Evolutionary conservation across 2,113 vertebrate species (phyloP), one percentile per base, ranked within the genome.

Genomic region (Phalacrocorax carbo): DNA sequence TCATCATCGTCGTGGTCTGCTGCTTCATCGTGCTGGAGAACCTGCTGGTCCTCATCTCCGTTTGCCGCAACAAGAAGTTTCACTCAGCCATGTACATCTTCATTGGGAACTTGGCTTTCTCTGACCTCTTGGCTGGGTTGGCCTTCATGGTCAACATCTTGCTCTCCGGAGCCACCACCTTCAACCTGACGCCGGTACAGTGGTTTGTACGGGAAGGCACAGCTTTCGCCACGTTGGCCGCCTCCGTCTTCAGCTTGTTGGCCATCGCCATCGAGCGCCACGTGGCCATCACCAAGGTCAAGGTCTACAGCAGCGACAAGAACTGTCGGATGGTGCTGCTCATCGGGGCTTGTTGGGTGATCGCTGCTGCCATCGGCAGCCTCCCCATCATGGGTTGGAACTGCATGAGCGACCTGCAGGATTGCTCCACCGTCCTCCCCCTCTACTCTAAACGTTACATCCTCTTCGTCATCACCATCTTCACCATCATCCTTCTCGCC

Each of bases 51-150:
- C 98, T 99, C 8, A 79, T 98, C 4, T 98, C 99, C 0, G 99
- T 99, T 8, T 99, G 97, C 58, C 98, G 99, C 57, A 99, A 99
- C 97, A 99, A 99, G 88, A 99, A 99, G 88, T 99, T 99, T 38
- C 99, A 99, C 97, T 98, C 99, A 0, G 99, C 99, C 96, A 99
- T 99, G 99, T 99, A 99, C 96, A 98, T 99, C 95, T 99, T 99
- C 96, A 99, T 99, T 18, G 99, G 99, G 20, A 99, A 99, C 83
- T 51, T 99, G 96, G 99, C 99, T 0, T 99, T 99, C 70, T 99
- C 99, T 0, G 99, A 99, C 83, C 98, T 99, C 12, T 72, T 99
- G 97, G 99, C 99, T 0, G 99, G 99, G 0, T 93, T 98, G 7
- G 99, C 99, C 36, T 99, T 99, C 93, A 98, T 99, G 42, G 99